Evolutionary conservation across 2,888 invertebrate genomes (phyloP).

Genomic region (Xestia c-nigrum): DNA sequence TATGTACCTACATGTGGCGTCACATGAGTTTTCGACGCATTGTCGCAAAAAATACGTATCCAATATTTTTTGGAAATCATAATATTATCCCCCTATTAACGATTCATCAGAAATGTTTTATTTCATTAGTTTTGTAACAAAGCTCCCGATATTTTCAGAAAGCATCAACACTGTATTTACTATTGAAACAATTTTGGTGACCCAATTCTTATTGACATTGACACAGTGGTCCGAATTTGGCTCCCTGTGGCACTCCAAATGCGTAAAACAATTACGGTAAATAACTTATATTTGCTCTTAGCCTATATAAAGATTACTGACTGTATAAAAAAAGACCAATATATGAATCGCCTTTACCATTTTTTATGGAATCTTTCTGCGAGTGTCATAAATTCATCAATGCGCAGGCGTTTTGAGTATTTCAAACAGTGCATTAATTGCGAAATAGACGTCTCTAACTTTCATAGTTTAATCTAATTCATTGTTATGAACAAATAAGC

Average conservation of each 20-base stretch:
- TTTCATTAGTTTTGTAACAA: neutral
- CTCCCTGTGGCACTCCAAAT: slow-evolving; percentile 69
- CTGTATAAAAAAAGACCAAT: slow-evolving; percentile 16
- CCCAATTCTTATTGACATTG: slow-evolving; percentile 74
- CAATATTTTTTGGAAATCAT: no score
- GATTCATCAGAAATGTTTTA: neutral
- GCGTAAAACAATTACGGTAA: slow-evolving; percentile 52
- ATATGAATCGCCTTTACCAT: neutral
- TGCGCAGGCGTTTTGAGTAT: neutral
- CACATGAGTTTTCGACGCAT: no score
- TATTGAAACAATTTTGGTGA: slow-evolving; percentile 59
- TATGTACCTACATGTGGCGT: no score
- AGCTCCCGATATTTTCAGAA: neutral
- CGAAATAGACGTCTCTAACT: neutral
- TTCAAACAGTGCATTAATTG: neutral
- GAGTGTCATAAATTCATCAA: neutral
- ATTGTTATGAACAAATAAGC: neutral
- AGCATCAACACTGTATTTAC: slow-evolving; percentile 17
- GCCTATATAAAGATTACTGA: slow-evolving; percentile 18
- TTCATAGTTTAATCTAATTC: neutral
- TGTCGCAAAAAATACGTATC: no score
- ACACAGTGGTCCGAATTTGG: slow-evolving; percentile 72
- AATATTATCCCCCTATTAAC: no score
- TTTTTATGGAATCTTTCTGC: neutral
- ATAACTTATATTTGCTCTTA: slow-evolving; percentile 22